A percentile compares a stretch with the other conserved stretches of the same genome.
Evolutionary conservation across 2,797 vertebrate species (phyloP).

Genomic region (Spinibarbus caldwelli): DNA sequence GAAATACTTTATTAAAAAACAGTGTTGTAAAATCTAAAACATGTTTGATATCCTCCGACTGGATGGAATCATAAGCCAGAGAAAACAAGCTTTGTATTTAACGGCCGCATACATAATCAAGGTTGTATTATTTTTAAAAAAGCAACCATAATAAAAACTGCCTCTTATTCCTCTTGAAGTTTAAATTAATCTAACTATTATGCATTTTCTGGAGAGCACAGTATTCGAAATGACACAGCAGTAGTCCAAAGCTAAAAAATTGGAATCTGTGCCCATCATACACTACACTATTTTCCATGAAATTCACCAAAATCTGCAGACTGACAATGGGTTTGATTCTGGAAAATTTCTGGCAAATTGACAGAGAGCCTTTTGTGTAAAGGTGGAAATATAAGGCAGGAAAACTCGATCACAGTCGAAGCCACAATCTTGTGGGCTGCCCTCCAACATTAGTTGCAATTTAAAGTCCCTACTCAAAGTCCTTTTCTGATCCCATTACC

Average conservation of each 20-base stretch:
- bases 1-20: neutral
- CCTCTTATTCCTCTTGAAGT: too few relatives aligned
- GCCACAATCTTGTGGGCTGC: neutral
- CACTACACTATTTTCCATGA: neutral
- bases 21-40: neutral
- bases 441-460: neutral
- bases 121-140: too few relatives aligned
- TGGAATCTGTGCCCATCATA: neutral
- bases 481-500: neutral
- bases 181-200: neutral
- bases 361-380: neutral
- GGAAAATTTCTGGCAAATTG: too few relatives aligned
- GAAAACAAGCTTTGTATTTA: too few relatives aligned
- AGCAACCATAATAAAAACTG: too few relatives aligned
- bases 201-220: neutral
- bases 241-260: neutral
- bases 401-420: neutral
- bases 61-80: too few relatives aligned
- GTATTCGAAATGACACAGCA: neutral
- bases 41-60: too few relatives aligned
- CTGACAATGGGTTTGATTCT: too few relatives aligned
- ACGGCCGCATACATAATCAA: too few relatives aligned
- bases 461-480: neutral
- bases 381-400: too few relatives aligned
- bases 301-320: neutral